phyloP scores from a whole-genome alignment of 2,797 vertebrate genomes.

The Neopelma chrysocephalum region DNA sequence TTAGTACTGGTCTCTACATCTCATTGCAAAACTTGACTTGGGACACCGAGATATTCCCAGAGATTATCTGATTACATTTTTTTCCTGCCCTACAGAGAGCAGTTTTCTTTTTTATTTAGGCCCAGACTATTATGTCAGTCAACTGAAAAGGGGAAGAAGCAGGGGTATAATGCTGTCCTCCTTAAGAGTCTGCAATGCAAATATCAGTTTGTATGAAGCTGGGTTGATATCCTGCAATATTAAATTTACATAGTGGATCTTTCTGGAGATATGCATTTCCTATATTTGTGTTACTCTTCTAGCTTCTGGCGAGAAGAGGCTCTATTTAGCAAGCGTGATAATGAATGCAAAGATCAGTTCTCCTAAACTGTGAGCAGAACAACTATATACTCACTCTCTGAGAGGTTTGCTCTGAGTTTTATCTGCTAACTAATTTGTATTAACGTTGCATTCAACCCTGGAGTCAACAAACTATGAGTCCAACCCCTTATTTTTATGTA shows the following conservation, averaged over 20 bases:
- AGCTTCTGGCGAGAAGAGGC: not conserved
- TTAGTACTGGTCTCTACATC: not conserved
- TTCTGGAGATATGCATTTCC: not conserved
- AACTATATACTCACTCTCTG: not conserved
- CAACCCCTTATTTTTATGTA: constrained; percentile 14
- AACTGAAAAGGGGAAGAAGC: not conserved
- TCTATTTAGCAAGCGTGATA: not conserved
- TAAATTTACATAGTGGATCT: not conserved
- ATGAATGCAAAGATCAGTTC: not conserved
- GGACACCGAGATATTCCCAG: not conserved
- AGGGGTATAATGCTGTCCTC: not conserved
- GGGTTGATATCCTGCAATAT: not conserved
- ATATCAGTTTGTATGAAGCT: not conserved
- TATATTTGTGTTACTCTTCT: not conserved
- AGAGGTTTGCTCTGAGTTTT: not conserved
- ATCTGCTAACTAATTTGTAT: not conserved
- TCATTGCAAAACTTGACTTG: not conserved
- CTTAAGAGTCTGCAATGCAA: not conserved
- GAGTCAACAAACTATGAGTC: not conserved
- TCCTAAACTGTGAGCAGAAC: not conserved
- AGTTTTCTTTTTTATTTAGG: not conserved
- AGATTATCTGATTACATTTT: rapidly evolving
- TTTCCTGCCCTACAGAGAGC: not conserved
- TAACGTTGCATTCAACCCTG: not conserved
- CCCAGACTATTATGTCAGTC: not conserved